Evolutionary conservation across 2,888 invertebrate species (phyloP).

Genomic region (Lepetodrilus schrolli): DNA sequence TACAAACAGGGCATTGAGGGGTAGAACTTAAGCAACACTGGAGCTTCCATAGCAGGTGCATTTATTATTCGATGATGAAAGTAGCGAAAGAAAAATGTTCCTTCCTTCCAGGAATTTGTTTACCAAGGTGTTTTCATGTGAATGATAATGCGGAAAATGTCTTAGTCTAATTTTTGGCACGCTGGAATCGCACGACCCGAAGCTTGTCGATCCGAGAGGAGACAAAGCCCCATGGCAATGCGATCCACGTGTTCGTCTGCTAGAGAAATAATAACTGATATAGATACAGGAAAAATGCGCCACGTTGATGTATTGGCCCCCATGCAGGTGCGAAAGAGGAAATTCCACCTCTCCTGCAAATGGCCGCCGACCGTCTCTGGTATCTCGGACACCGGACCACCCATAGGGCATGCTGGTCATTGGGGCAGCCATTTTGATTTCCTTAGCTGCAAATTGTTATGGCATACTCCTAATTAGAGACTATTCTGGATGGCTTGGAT

Average conservation of each 20-base stretch:
- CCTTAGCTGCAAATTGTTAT: background rate
- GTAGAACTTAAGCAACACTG: background rate
- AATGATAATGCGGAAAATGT: conserved; percentile 27
- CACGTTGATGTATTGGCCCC: background rate
- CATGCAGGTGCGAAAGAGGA: conserved; percentile 4
- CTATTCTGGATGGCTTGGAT: too few species aligned
- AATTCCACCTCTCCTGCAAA: background rate
- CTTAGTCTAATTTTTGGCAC: conserved; percentile 30
- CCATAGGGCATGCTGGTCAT: background rate
- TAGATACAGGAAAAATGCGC: conserved; percentile 20
- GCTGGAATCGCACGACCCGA: background rate
- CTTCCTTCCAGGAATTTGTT: conserved; percentile 31
- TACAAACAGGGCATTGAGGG: background rate
- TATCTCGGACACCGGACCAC: background rate
- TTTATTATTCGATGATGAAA: conserved; percentile 37
- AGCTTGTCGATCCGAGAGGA: background rate
- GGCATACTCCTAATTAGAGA: background rate
- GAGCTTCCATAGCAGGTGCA: conserved; percentile 29
- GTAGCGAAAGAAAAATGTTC: conserved; percentile 24
- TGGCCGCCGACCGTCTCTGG: background rate
- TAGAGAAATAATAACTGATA: conserved; percentile 24
- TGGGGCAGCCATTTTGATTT: background rate
- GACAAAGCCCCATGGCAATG: conserved; percentile 30
- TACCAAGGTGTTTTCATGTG: conserved; percentile 31
- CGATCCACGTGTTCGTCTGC: background rate